phyloP scores from a whole-genome alignment of 2,113 vertebrate genomes.

The Apaloderma vittatum region DNA sequence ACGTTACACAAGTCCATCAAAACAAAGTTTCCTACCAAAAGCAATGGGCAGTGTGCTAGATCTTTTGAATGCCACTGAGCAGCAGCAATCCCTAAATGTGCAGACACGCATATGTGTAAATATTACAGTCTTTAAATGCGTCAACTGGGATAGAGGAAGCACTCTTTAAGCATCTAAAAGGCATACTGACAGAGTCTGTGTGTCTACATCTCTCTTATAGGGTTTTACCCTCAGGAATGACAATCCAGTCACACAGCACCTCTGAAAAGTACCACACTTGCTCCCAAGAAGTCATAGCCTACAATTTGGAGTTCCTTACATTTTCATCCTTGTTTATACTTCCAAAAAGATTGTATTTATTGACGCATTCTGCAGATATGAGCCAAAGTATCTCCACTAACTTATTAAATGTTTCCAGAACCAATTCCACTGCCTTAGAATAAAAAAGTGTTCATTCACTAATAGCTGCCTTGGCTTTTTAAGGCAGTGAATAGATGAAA shows the following conservation, averaged over 20 bases:
- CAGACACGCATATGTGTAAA: background rate
- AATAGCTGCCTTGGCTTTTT: background rate
- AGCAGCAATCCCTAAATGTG: background rate
- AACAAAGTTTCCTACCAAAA: background rate
- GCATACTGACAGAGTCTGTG: background rate
- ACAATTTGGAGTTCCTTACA: background rate
- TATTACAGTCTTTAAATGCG: background rate
- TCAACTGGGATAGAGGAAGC: background rate
- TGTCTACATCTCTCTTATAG: background rate
- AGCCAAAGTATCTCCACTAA: background rate
- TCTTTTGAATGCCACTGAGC: background rate
- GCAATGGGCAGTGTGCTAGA: background rate
- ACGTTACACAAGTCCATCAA: background rate
- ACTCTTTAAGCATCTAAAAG: background rate
- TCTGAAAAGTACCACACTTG: background rate
- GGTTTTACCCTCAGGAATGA: background rate
- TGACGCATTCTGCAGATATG: background rate
- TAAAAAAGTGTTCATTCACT: background rate
- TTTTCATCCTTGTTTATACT: background rate
- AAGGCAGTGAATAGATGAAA: background rate
- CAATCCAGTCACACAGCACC: background rate
- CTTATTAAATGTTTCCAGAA: background rate
- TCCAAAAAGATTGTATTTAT: background rate
- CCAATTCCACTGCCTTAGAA: background rate
- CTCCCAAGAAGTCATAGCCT: background rate